Evolutionary conservation across 1,140 invertebrate genomes (phyloP).

Genomic region (Cherax destructor): DNA sequence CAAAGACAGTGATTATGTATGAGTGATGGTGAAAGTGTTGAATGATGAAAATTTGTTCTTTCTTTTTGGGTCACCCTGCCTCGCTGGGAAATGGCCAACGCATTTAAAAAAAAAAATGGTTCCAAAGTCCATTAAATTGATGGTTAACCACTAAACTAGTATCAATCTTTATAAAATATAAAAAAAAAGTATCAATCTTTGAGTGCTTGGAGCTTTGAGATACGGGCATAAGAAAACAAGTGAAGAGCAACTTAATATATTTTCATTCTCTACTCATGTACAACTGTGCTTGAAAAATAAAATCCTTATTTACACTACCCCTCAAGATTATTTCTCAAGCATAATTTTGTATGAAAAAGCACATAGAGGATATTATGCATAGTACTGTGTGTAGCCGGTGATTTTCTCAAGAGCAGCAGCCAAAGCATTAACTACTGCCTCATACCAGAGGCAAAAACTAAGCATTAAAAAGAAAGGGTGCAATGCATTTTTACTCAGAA

Average conservation of each 20-base stretch:
- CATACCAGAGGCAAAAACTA: background rate
- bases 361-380: constrained; percentile 1
- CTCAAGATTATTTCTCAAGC: constrained; percentile 2
- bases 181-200: no score
- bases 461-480: constrained; percentile 31
- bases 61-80: no score
- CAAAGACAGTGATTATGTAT: no score
- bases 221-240: constrained; percentile 6
- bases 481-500: constrained; percentile 32
- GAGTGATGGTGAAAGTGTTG: no score
- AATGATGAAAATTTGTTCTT: no score
- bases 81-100: no score
- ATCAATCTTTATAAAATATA: no score
- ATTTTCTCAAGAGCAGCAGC: background rate
- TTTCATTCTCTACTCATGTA: constrained; percentile 35
- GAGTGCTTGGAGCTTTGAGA: background rate
- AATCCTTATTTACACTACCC: constrained; percentile 35
- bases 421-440: background rate
- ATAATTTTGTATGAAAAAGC: constrained; percentile 27
- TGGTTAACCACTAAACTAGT: no score
- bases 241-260: background rate
- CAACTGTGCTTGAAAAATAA: constrained; percentile 56
- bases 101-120: no score
- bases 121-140: no score
- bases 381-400: constrained; percentile 5